Conservation (phyloP, 2,797 vertebrate genomes). For the Hydrophis major region DNA sequence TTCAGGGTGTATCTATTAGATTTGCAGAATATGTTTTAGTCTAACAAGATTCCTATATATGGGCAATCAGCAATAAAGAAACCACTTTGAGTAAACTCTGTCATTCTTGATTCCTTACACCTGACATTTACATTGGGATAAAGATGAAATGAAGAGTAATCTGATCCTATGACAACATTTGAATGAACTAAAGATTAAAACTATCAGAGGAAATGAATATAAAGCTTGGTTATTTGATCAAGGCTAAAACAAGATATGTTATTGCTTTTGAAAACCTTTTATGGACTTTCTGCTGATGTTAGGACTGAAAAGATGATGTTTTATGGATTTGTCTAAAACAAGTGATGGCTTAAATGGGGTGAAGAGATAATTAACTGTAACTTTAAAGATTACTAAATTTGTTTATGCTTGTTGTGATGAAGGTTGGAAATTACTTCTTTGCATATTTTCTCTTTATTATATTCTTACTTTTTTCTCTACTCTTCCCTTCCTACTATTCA, state of each 20-base stretch:
- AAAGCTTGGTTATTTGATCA: not conserved
- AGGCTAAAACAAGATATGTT: not conserved
- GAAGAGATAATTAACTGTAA: not conserved
- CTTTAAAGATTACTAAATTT: not conserved
- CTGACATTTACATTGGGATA: not conserved
- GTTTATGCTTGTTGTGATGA: not conserved
- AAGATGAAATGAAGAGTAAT: not conserved
- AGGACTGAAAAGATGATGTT: not conserved
- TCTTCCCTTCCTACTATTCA: not conserved
- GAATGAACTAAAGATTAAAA: not conserved
- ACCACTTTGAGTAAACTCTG: too few species aligned
- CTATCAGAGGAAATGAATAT: not conserved
- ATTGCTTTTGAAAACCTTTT: not conserved
- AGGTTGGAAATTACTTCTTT: not conserved
- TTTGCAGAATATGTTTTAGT: not conserved
- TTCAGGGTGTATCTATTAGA: not conserved
- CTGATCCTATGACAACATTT: not conserved
- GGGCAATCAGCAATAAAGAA: not conserved
- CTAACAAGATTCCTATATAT: not conserved
- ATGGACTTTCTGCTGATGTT: not conserved
- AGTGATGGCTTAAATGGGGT: not conserved
- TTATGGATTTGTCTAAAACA: not conserved
- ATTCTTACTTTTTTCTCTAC: not conserved
- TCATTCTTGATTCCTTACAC: too few species aligned
- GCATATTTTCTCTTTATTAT: not conserved